Base-by-base conservation (phyloP, 1,140 invertebrate genomes). In the Augochlora pura region DNA sequence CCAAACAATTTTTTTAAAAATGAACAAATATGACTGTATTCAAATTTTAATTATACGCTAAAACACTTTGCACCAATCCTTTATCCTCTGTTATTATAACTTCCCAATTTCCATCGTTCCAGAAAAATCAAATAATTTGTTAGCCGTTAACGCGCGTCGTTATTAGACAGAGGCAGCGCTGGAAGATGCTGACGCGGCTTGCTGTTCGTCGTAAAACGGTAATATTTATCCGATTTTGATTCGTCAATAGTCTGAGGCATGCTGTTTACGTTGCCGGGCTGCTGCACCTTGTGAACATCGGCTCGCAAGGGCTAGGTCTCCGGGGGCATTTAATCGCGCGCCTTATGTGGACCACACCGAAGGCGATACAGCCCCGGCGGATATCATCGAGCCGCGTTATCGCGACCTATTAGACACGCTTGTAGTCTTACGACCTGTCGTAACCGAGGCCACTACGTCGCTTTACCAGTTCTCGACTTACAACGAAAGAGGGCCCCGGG, bases 381-480 rank as follows among this genome's bases (percentile, higher is more conserved):
- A 90, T 90, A 89, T 90, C 84, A 90, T 90, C 88, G 84, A 72
- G 69, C 86, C 83, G 82, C 82, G 86, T 88, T 91, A 91, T 90
- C 89, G 86, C 83, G 82, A 87, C 86, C 83, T 90, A 89, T 90
- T 90, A 89, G 86, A 89, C 83, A 87, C 81, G 86, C 75, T 85
- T 87, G 87, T 89, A 88, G 82, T 80, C 88, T 89, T 89, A 89
- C 81, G 86, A 85, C 80, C 82, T 84, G 86, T 89, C 88, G 87
- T 90, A 90, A 86, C 88, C 81, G 76, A 86, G 82, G 77, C 82
- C 79, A 85, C 78, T 88, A 74, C 82, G 85, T 81, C 76, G 81
- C 81, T 80, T 84, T 82, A 84, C 81, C 87, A 83, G 83, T 83
- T 85, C 84, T 86, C 79, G 82, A 71, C 81, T 86, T 86, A 85